phyloP scores from a whole-genome alignment of 2,797 vertebrate genomes.

The Ctenosaura bakeri region DNA sequence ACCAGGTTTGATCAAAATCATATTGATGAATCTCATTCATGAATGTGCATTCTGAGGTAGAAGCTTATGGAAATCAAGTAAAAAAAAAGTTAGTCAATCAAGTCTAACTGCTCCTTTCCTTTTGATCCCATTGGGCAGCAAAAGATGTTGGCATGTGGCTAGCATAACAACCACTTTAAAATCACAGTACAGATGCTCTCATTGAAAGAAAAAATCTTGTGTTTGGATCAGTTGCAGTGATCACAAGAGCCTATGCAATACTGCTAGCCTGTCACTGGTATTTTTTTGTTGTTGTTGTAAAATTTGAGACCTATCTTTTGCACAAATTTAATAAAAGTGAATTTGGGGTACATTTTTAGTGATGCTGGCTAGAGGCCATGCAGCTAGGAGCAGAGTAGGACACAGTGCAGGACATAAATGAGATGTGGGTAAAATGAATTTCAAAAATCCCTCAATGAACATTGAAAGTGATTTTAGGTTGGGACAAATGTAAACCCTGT shows the following conservation, averaged over 20 bases:
- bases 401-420: not conserved
- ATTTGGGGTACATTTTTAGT: not conserved
- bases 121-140: too few relatives aligned
- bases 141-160: too few relatives aligned
- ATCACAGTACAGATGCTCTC: too few relatives aligned
- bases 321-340: not conserved
- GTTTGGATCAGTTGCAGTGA: not conserved
- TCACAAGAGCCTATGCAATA: not conserved
- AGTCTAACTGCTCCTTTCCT: too few relatives aligned
- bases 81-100: too few relatives aligned
- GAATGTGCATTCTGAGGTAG: too few relatives aligned
- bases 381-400: not conserved
- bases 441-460: not conserved
- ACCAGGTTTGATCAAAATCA: too few relatives aligned
- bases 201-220: not conserved
- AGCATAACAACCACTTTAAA: too few relatives aligned
- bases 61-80: too few relatives aligned
- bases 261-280: not conserved
- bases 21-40: too few relatives aligned
- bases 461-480: conserved; percentile 1
- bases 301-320: not conserved
- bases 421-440: not conserved
- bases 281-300: not conserved
- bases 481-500: not conserved
- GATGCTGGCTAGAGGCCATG: not conserved